phyloP scores from a whole-genome alignment of 2,888 invertebrate genomes.

The Callinectes sapidus region DNA sequence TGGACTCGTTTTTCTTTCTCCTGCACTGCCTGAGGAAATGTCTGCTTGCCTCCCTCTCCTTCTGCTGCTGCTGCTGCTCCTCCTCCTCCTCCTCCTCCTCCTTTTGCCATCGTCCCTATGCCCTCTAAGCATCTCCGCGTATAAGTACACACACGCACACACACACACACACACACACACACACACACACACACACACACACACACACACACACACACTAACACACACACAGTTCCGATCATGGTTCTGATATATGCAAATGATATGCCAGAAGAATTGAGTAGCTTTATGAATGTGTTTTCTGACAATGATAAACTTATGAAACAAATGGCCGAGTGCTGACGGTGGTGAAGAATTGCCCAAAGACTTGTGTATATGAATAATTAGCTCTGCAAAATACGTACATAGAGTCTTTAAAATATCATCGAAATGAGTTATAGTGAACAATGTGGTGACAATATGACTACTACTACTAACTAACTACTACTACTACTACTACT shows the following conservation, averaged over 20 bases:
- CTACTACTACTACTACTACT: background rate
- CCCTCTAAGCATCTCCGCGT: background rate
- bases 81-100: background rate
- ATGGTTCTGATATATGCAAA: background rate
- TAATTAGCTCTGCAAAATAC: background rate
- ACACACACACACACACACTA: background rate
- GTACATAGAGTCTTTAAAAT: background rate
- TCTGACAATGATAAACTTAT: background rate
- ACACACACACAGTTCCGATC: background rate
- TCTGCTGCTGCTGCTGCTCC: background rate
- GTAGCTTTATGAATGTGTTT: background rate
- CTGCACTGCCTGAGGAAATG: background rate
- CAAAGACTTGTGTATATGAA: background rate
- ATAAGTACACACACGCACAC: background rate
- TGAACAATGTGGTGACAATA: background rate
- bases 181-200: slow-evolving; percentile 17
- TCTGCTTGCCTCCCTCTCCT: background rate
- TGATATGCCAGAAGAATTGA: background rate
- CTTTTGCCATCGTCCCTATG: background rate
- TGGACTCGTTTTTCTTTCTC: slow-evolving; percentile 28
- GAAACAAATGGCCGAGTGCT: background rate
- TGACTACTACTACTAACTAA: too few species aligned
- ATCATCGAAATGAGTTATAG: too few species aligned
- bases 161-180: background rate
- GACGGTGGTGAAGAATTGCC: background rate